A percentile compares a stretch with the other conserved stretches of the same genome.
Evolutionary conservation across 2,113 vertebrate genomes (phyloP).

Genomic region (Tetrax tetrax): DNA sequence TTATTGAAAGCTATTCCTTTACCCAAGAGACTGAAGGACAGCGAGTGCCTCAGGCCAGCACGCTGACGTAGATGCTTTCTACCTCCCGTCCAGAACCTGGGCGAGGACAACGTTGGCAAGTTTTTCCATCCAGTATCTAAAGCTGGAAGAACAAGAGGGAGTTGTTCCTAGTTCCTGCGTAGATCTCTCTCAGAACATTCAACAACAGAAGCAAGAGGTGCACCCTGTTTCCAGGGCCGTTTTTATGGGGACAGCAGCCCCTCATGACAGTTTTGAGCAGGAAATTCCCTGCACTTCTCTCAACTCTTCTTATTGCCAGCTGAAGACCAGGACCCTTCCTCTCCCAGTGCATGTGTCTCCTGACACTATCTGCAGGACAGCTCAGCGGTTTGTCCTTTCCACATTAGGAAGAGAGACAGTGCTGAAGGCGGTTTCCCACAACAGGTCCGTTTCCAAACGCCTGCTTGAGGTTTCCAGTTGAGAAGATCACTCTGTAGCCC

Average conservation of each 20-base stretch:
- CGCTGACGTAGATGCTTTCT: neutral
- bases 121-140: neutral
- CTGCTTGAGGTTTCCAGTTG: neutral
- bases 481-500: neutral
- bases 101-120: neutral
- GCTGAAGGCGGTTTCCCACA: neutral
- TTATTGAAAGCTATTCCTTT: slow-evolving; percentile 8
- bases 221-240: neutral
- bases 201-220: neutral
- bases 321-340: neutral
- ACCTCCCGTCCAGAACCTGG: neutral
- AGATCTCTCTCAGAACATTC: neutral
- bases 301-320: neutral
- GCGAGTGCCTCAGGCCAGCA: neutral
- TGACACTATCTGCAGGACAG: neutral
- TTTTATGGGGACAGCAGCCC: neutral
- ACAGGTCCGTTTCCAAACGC: neutral
- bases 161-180: neutral
- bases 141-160: neutral
- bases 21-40: neutral
- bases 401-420: neutral
- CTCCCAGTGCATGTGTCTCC: neutral
- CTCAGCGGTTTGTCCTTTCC: neutral
- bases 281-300: neutral
- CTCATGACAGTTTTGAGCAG: neutral